phyloP scores from a whole-genome alignment of 2,113 vertebrate genomes.

The Machaerirhynchus nigripectus region DNA sequence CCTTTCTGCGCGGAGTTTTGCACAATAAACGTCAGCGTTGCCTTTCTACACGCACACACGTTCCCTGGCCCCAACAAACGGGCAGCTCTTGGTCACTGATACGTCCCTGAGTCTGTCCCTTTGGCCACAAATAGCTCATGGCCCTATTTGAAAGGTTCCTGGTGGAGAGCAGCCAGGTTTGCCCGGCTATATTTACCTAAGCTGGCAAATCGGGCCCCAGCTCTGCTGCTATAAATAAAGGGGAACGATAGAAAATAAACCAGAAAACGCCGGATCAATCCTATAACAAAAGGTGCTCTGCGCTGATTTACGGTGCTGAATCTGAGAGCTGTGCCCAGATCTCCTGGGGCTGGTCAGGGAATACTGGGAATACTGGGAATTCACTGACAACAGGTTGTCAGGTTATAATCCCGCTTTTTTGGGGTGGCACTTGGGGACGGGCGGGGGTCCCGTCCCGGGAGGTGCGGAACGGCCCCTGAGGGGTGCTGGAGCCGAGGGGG shows the following conservation, averaged over 20 bases:
- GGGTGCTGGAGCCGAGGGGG: background rate
- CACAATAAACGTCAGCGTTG: background rate
- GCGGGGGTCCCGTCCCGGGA: rapidly evolving
- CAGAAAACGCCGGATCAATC: background rate
- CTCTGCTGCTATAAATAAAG: constrained; percentile 7
- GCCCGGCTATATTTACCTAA: constrained; percentile 32
- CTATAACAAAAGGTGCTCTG: background rate
- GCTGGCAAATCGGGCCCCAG: background rate
- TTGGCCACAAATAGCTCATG: constrained; percentile 49
- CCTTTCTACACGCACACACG: background rate
- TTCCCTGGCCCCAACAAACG: background rate
- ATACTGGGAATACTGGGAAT: background rate
- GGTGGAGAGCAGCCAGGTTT: background rate
- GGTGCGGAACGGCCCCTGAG: background rate
- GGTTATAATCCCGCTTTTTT: rapidly evolving
- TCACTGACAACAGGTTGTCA: background rate
- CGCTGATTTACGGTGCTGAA: background rate
- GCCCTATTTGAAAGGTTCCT: constrained; percentile 46
- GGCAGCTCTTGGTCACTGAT: constrained; percentile 50
- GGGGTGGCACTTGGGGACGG: rapidly evolving
- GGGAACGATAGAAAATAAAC: background rate
- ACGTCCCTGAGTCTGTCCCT: background rate
- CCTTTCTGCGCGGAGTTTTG: background rate
- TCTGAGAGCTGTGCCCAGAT: rapidly evolving
- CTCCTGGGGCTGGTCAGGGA: background rate